Base-by-base conservation (phyloP, 2,113 vertebrate species). In the Embiotoca jacksoni region DNA sequence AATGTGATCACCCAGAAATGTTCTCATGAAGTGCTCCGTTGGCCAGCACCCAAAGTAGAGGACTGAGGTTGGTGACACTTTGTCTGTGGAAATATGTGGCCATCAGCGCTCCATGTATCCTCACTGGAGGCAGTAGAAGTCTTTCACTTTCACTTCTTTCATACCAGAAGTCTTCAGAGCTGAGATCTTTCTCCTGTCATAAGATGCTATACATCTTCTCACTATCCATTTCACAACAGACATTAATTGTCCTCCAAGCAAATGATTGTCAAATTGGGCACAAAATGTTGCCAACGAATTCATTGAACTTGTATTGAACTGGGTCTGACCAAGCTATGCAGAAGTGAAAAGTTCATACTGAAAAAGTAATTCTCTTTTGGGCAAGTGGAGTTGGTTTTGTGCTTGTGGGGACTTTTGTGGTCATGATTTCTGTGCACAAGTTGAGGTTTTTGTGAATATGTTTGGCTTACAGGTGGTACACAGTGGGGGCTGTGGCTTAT, bases 401-500 rank as follows among this genome's bases (percentile, higher is more conserved):
- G 37, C 32, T 74, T 44, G 31, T 58, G 33, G 37, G 39, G 7
- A 32, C 49, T 58, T 73, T 85, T 31, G 30, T 37, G 36, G 32
- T 60, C 36, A 15, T 62, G 44, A 58, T 75, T 39, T 63, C 50
- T 72, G 41, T 50, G 55, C 31, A 59, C 46, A 53, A 66, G 73
- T 80, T 49, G 55, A 61, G 64, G 39, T 73, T 81, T 73, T 82
- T 88, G 72, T 82, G 73, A 83, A 65, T 87, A 65, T 72, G 65
- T 90, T 86, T 80, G 63, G 75, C 69, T 75, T 85, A 83, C 88
- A 92, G 89, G 89, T 87, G 91, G 86, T 72, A 16, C 79, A 4
- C 87, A 69, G 75, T 37, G 7, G 72, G 89, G 39, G 50, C 30
- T 64, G 10, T 31, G 72, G 75, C 73, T 83, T 89, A 87, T 88